These are phyloP conservation scores for Oryzias melastigma DNA, from an alignment of 2,113 vertebrate genomes.

Conservation along the genomic window DNA sequence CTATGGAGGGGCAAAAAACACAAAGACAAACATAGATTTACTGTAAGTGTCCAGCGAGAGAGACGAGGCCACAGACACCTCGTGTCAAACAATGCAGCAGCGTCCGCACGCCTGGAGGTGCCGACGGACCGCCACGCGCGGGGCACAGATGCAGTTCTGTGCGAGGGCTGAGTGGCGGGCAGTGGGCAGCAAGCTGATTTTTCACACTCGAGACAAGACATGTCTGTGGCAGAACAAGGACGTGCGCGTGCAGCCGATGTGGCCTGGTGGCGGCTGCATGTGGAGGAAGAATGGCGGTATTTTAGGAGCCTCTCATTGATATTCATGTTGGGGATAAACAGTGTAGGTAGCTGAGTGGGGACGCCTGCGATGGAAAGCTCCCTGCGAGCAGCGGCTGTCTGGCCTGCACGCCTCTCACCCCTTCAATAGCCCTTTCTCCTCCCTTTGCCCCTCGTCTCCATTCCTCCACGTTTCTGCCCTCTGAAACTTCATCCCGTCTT, in stretches of 20 bases:
- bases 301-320: conserved; percentile 73
- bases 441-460: conserved; percentile 55
- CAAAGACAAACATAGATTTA: conserved; percentile 67
- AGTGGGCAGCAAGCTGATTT: conserved; percentile 70
- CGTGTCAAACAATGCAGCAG: conserved; percentile 46
- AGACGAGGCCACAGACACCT: conserved; percentile 39
- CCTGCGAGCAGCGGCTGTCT: conserved; percentile 73
- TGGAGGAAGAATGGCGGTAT: conserved; percentile 68
- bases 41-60: conserved; percentile 57
- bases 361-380: conserved; percentile 76
- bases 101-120: conserved; percentile 33
- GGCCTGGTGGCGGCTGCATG: conserved; percentile 65
- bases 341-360: conserved; percentile 77
- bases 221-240: conserved; percentile 73
- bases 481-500: conserved; percentile 59
- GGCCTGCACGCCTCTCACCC: conserved; percentile 67
- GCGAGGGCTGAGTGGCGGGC: conserved; percentile 52
- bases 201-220: conserved; percentile 71
- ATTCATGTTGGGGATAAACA: conserved; percentile 76
- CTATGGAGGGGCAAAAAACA: conserved; percentile 37
- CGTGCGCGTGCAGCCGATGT: conserved; percentile 64
- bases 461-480: conserved; percentile 51
- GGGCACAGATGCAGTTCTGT: conserved; percentile 59
- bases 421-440: conserved; percentile 78
- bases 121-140: conserved; percentile 9